Evolutionary conservation across 2,113 vertebrate genomes (phyloP), one percentile per base, ranked within the genome.

Genomic region (Opisthocomus hoazin): DNA sequence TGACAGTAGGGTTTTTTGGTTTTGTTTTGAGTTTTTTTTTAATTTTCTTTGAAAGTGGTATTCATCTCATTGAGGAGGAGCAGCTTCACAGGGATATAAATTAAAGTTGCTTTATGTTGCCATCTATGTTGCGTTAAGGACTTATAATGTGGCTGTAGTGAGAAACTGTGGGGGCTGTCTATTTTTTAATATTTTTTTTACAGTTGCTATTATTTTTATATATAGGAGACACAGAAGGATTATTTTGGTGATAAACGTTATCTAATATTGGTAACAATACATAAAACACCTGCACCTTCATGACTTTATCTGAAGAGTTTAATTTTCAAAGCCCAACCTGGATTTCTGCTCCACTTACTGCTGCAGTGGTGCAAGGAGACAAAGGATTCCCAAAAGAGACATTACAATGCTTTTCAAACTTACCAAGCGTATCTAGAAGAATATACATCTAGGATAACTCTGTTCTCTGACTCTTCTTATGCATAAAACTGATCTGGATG

Each of bases 1-100:
- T 89, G 97, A 97, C 95, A 97, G 97, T 69, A 95, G 89, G 58
- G 37, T 2, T 92, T 95, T 92, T 89, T 51, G 4, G 50, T 45
- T 94, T 90, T 26, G 39, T 18, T 92, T 61, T 17, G 20, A 0
- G 8, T 51, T 14, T 65, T 82, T 32, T 65, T 82, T 32, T 12
- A 0, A 17, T 87, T 90, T 96, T 79, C 12, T 95, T 95, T 77
- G 64, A 90, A 96, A 84, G 76, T 76, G 26, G 34, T 85, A 78
- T 57, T 86, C 65, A n/a, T 92, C 65, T 96, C 76, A 41, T 66
- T 68, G 73, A 94, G 66, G 89, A 68, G 32, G 29, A 87, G 34
- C 23, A 60, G 64, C 46, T 87, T 50, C 64, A 51, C 66, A 58
- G 76, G 51, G 64, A 50, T 83, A 79, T 37, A 94, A 77, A 66